These are phyloP conservation scores for Bradynema listronoti DNA, from an alignment of 1,140 invertebrate species.

Conservation along the genomic window DNA sequence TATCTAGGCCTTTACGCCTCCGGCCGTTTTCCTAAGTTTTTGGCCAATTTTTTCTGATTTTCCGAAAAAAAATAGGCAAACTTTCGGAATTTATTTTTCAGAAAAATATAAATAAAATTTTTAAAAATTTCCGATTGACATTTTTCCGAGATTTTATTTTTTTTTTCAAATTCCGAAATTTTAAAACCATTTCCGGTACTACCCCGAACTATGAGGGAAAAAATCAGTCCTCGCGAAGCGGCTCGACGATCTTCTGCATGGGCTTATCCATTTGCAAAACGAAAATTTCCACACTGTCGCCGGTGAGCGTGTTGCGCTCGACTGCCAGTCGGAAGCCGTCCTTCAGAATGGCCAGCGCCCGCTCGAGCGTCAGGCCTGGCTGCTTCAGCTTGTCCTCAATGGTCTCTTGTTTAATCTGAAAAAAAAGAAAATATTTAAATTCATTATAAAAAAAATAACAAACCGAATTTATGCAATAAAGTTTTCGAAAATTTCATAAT, in stretches of 20 bases:
- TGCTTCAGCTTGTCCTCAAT: constrained; percentile 29
- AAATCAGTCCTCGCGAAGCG: constrained; percentile 59
- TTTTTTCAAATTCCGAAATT: constrained; percentile 7
- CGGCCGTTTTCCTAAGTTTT: no score
- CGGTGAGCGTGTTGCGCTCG: constrained; percentile 92
- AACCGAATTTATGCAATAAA: no score
- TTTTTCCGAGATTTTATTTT: no score
- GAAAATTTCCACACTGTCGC: constrained; percentile 79
- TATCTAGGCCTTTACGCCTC: no score
- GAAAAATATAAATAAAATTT: no score
- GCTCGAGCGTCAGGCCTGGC: constrained; percentile 67
- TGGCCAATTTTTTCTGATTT: no score
- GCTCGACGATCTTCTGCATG: constrained; percentile 60
- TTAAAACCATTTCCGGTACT: constrained; percentile 7
- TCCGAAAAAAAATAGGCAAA: no score
- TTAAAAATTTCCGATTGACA: no score
- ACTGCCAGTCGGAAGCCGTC: constrained; percentile 93
- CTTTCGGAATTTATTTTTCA: no score
- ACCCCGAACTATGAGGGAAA: background rate
- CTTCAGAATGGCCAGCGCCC: constrained; percentile 75
- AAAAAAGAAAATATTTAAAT: constrained; percentile 8
- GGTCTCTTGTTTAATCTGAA: constrained; percentile 46
- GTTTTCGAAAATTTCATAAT: constrained; percentile 5
- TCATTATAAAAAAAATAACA: constrained; percentile 2
- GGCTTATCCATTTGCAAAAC: constrained; percentile 80